Base-by-base conservation (phyloP, 2,797 vertebrate genomes). In the Hozukius guyotensis region DNA sequence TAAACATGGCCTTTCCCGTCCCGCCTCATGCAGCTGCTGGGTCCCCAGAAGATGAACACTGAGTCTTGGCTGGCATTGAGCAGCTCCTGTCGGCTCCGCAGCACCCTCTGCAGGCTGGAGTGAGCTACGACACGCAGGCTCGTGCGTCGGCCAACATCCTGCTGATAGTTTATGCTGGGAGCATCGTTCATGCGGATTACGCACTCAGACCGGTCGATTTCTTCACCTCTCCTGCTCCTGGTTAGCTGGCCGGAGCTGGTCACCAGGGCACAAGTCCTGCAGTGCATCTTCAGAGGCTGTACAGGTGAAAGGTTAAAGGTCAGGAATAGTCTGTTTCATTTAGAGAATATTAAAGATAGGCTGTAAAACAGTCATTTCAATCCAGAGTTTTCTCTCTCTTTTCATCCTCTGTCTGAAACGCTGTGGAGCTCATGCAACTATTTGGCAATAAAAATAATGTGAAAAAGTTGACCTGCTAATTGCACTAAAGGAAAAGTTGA, bases 121-220 rank as follows among this genome's bases (percentile, higher is more conserved):
- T 98, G 97, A 0, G 97, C 97, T 0, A 98, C 93, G 73, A 98
- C 97, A 0, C 97, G 95, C 6, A 98, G 93, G 88, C 94, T 97
- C 0, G 97, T 97, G 78, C 94, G 96, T 25, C 85, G 95, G 24
- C 97, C 97, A 0, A 98, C 97, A 1, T 98, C 97, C 3, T 5
- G 91, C 9, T 95, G 94, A 0, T 96, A 96, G 12, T 95, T 95
- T 0, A 91, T 79, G 20, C 94, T 97, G 25, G 97, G 97, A 0
- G 97, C 97, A 0, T 99, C 97, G 1, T 99, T 99, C 97, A 98
- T 98, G 16, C 97, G 96, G 76, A 99, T 98, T 24, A 98, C 96
- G 0, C 97, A 99, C 78, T 98, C 96, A 0, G 96, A 94, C 77
- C 88, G 86, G 89, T 99, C 97, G 0, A 98, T 98, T 52, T 95